phyloP scores from a whole-genome alignment of 2,888 invertebrate species.

The Dryadula phaetusa region DNA sequence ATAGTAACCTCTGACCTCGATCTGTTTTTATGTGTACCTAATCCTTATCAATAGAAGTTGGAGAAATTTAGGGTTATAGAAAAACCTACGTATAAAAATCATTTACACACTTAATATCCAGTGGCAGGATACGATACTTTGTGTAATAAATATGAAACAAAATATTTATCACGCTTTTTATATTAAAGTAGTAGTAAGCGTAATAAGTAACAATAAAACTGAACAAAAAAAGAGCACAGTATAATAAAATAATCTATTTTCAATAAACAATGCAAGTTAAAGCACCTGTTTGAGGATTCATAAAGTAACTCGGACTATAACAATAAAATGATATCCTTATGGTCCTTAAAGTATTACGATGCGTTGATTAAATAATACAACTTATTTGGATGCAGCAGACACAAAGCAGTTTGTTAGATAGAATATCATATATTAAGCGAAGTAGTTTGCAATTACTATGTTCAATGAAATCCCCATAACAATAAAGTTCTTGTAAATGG shows the following conservation, averaged over 20 bases:
- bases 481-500: too few species aligned
- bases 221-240: background rate
- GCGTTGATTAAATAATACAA: conserved; percentile 37
- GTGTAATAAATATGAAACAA: background rate
- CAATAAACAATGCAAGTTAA: conserved; percentile 25
- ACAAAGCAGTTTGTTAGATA: background rate
- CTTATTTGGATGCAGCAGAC: conserved; percentile 33
- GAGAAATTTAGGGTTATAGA: background rate
- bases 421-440: conserved; percentile 7
- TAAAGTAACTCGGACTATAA: conserved; percentile 31
- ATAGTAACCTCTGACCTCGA: conserved; percentile 8
- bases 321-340: conserved; percentile 39
- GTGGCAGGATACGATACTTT: too few species aligned
- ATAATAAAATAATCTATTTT: background rate
- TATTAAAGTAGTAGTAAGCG: too few species aligned
- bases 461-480: background rate
- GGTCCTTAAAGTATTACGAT: conserved; percentile 30
- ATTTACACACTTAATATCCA: too few species aligned
- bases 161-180: background rate
- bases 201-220: too few species aligned
- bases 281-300: conserved; percentile 30
- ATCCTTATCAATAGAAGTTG: conserved; percentile 10
- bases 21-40: background rate
- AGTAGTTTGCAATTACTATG: background rate
- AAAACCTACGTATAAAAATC: too few species aligned